Percentiles rank a stretch among this genome's conserved stretches.
These are phyloP conservation scores for Pseudomugil tenellus DNA, from an alignment of 2,797 vertebrate species.

Conservation along the genomic window DNA sequence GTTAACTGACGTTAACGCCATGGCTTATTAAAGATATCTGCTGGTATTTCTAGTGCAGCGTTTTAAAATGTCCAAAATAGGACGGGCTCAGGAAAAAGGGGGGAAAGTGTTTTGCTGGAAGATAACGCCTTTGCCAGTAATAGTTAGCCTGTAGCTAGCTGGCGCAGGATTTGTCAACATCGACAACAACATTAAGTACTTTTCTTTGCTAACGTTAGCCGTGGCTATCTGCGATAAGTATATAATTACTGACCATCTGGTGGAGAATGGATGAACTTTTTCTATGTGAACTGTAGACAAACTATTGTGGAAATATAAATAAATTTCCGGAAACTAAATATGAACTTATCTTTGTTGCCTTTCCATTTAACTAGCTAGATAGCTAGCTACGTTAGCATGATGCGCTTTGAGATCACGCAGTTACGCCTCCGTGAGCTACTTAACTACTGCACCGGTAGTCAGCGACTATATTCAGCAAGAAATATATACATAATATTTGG, in stretches of 20 bases:
- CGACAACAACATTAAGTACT: slow-evolving; percentile 31
- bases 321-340: background rate
- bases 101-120: background rate
- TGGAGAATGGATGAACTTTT: background rate
- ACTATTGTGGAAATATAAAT: rapidly evolving
- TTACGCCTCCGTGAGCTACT: slow-evolving; percentile 31
- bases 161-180: slow-evolving; percentile 40
- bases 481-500: rapidly evolving
- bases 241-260: background rate
- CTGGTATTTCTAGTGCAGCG: too few species aligned
- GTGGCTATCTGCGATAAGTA: background rate
- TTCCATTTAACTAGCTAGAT: slow-evolving; percentile 42
- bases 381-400: slow-evolving; percentile 48
- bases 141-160: slow-evolving; percentile 21
- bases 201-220: slow-evolving; percentile 31
- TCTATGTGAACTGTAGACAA: rapidly evolving
- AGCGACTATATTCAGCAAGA: background rate
- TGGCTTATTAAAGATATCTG: too few species aligned
- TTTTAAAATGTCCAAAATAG: background rate
- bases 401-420: slow-evolving; percentile 48
- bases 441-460: background rate
- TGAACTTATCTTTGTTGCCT: slow-evolving; percentile 13
- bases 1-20: too few species aligned
- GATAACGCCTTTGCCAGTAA: slow-evolving; percentile 1
- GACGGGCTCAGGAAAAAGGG: too few species aligned